Percentiles rank a stretch among this genome's conserved stretches.
Conservation (phyloP, 2,888 invertebrate genomes). For the Kuschelorhynchus macadamiae region DNA sequence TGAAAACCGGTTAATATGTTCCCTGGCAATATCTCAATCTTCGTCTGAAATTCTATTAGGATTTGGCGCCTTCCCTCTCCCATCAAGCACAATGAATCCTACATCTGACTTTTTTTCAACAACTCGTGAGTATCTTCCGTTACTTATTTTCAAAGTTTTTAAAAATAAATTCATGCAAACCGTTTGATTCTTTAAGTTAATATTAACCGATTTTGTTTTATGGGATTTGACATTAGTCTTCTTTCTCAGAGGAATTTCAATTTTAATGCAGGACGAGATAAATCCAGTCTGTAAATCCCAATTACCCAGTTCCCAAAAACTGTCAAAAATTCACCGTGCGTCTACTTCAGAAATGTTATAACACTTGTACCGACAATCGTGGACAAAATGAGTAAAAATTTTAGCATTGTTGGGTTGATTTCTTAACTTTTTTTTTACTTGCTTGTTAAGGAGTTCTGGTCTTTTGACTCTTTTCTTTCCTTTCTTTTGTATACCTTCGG, state of each 20-base stretch:
- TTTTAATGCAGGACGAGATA: conserved; percentile 8
- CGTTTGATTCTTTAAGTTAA: conserved; percentile 7
- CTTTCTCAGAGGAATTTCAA: not conserved
- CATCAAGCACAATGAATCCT: not conserved
- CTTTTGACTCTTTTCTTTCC: too few species aligned
- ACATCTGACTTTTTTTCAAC: not conserved
- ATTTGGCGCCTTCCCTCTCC: conserved; percentile 2
- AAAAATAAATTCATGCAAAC: conserved; percentile 10
- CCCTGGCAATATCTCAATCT: not conserved
- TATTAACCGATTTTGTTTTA: conserved; percentile 2
- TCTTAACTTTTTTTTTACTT: conserved; percentile 1
- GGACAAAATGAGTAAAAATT: not conserved
- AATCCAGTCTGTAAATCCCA: not conserved
- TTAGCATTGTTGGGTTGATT: not conserved
- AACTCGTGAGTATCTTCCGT: conserved; percentile 15
- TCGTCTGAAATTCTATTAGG: conserved; percentile 4
- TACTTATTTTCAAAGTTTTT: conserved; percentile 7
- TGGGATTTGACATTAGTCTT: too few species aligned
- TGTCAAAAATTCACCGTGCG: not conserved
- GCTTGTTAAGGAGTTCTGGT: too few species aligned
- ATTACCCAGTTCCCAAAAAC: conserved; percentile 8
- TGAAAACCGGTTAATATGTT: not conserved
- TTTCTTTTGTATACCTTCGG: too few species aligned
- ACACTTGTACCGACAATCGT: not conserved
- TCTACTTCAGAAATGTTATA: not conserved